Evolutionary conservation across 2,888 invertebrate species (phyloP).

Genomic region (Lypha dubia): DNA sequence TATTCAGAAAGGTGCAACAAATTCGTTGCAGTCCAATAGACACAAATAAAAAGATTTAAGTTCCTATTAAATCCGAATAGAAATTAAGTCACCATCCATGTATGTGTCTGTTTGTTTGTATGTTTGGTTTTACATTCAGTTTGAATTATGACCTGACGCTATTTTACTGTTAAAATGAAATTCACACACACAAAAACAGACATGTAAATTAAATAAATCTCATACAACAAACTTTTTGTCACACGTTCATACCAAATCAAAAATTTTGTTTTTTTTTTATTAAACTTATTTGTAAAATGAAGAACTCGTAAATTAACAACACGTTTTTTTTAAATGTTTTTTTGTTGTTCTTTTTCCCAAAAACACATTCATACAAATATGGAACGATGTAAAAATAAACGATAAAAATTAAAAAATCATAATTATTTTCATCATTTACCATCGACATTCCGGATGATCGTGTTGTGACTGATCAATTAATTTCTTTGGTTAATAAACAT

Average conservation of each 20-base stretch:
- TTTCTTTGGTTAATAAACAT: not conserved
- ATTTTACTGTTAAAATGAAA: not conserved
- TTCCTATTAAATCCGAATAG: not conserved
- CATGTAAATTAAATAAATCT: not conserved
- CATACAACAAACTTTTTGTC: not conserved
- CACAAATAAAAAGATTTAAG: not conserved
- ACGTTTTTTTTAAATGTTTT: conserved; percentile 26
- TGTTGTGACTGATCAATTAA: conserved; percentile 38
- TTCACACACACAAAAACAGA: not conserved
- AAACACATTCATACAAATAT: conserved; percentile 11
- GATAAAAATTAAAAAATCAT: not conserved
- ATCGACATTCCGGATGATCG: conserved; percentile 26
- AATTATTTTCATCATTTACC: conserved; percentile 27
- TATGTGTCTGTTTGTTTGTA: not conserved
- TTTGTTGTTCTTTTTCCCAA: not conserved
- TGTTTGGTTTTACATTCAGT: not conserved
- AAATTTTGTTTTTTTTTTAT: not conserved
- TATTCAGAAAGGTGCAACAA: not conserved
- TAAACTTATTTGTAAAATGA: not conserved
- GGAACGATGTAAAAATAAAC: conserved; percentile 12
- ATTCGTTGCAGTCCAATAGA: not conserved
- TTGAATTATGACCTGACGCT: not conserved
- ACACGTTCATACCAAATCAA: conserved; percentile 13
- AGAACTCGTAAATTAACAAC: conserved; percentile 26
- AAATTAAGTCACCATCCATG: not conserved